These are phyloP conservation scores for Scaptomyza pallida DNA, from an alignment of 1,140 invertebrate genomes.

Conservation along the genomic window DNA sequence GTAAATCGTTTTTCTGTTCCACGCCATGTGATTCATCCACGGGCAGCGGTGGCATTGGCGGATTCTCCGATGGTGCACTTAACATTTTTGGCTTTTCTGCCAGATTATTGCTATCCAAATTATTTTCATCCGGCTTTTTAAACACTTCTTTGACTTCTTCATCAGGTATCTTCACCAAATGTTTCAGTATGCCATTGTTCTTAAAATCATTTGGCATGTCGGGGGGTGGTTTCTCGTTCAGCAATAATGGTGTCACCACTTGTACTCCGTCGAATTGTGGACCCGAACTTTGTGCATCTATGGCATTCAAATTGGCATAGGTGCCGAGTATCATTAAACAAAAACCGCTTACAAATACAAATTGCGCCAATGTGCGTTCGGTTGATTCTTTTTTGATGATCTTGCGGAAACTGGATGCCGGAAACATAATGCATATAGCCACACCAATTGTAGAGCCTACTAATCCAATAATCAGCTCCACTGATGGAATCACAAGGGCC, in stretches of 20 bases:
- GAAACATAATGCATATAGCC: slow-evolving; percentile 96
- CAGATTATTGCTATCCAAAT: slow-evolving; percentile 16
- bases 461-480: slow-evolving; percentile 96
- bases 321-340: slow-evolving; percentile 93
- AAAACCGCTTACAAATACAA: slow-evolving; percentile 90
- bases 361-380: slow-evolving; percentile 89
- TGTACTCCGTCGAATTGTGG: slow-evolving; percentile 60
- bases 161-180: slow-evolving; percentile 40
- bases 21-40: slow-evolving; percentile 63
- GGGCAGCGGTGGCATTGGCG: slow-evolving; percentile 66
- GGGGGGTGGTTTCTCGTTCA: slow-evolving; percentile 52
- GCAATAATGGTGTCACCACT: slow-evolving; percentile 66
- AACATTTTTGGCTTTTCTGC: slow-evolving; percentile 28
- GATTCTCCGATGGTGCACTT: slow-evolving; percentile 45
- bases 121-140: slow-evolving; percentile 34
- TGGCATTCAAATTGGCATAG: slow-evolving; percentile 92
- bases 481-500: slow-evolving; percentile 92
- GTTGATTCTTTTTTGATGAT: slow-evolving; percentile 90
- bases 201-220: slow-evolving; percentile 48
- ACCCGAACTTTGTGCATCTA: slow-evolving; percentile 86
- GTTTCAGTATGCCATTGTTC: slow-evolving; percentile 53
- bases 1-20: slow-evolving; percentile 23
- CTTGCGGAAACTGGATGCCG: slow-evolving; percentile 90
- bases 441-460: slow-evolving; percentile 97
- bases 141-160: slow-evolving; percentile 29